Evolutionary conservation across 53 echinoderm and acorn worm species (phyloP), one percentile per base, ranked within the genome.

Genomic region (Arbacia lixula): DNA sequence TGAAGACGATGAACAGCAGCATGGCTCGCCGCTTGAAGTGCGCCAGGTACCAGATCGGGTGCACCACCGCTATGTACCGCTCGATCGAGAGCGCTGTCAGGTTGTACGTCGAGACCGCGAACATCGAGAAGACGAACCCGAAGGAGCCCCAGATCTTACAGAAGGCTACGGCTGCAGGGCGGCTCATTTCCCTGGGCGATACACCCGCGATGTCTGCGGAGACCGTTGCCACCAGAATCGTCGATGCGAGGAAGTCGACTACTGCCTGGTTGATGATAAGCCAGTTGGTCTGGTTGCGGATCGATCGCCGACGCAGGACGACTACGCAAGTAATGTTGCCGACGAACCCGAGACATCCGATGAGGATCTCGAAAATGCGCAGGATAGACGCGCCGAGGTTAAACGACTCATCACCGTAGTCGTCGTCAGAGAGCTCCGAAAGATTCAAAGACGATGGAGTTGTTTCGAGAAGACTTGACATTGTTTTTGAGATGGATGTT

Each of bases 231-330:
- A 96, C 87, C 3, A 96, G 85, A 6, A 96, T 30, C 19, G 83
- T 28, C 17, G 96, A 93, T 0, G 93, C 71, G 0, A 85, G 32
- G 20, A 89, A 51, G 73, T 96, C 96, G n/a, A 91, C 83, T 21
- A 89, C 67, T 6, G 96, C 93, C 53, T 96, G 96, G 50, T 93
- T 91, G 51, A 89, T 87, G 19, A 96, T 93, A 0, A 96, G 85
- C 21, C 72, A 72, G 41, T 93, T 96, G 17, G 89, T 91, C 24
- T 91, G 54, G 63, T 91, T 89, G 22, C 89, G 85, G 6, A 85
- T 88, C 11, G 88, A 85, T 9, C 68, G 40, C 31, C 95, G 81
- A 2, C 83, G 60, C 17, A 87, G 87, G 12, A 83, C 55, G 22
- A 96, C 53, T 2, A 96, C 89, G 28, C 85, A 54, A 5, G 43